Base-by-base conservation (phyloP, 2,797 vertebrate genomes). In the Pterois miles region DNA sequence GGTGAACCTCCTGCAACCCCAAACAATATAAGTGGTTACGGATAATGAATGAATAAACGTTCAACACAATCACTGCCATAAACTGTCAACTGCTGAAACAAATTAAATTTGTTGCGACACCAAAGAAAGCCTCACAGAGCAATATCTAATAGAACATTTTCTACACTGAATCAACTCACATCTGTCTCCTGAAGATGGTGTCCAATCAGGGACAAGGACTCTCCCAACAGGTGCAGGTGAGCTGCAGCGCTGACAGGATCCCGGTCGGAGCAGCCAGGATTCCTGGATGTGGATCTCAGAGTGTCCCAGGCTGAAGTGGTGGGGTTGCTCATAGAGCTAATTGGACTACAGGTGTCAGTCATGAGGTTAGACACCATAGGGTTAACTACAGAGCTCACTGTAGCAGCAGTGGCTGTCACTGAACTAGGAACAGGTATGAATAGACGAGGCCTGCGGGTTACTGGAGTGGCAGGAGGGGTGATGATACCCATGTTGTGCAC, bases 191-290 rank as follows among this genome's bases (percentile, higher is more conserved):
- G 97, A 29, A 99, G 95, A 79, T 96, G 94, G 74, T 95, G 96
- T 40, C 98, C 98, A 79, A 99, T 99, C 86, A 98, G 95, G 75
- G 95, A 96, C 58, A 99, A 93, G 10, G 98, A 98, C 78, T 99
- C 98, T n/a, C 98, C 98, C 76, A 99, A 76, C 29, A 99, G 93
- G 90, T 99, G 98, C 1, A 99, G 93, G 82, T 99, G 96, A 68
- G 98, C 97, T 23, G 98, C 98, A 3, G 97, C 96, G 58, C 95
- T 96, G 36, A 98, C 96, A 62, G 96, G 97, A 67, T 97, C 96
- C n/a, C 92, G 93, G 14, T 96, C 96, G 1, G 95, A 95, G 73
- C 43, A 56, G n/a, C 10, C 33, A 3, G 75, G 25, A 73, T 76
- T 92, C 85, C 92, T 94, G 79, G 93, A 90, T 38, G 95, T 92